Conservation (phyloP, 1,140 invertebrate genomes). For the Bombus terrestris region DNA sequence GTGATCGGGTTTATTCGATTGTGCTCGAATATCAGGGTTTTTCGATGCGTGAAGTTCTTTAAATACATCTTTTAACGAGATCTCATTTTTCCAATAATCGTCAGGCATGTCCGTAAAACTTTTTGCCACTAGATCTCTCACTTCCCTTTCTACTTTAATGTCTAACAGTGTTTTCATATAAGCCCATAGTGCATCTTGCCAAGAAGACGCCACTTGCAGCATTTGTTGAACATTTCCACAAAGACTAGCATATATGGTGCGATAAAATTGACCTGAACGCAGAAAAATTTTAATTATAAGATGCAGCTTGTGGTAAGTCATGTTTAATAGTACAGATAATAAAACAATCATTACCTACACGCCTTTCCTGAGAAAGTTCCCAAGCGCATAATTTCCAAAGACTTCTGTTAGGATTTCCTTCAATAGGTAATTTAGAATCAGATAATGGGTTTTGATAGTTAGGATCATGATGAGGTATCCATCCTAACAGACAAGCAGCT, state of each 20-base stretch:
- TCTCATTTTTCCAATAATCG: constrained; percentile 91
- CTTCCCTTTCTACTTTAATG: constrained; percentile 90
- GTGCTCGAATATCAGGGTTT: constrained; percentile 81
- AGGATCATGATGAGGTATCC: constrained; percentile 92
- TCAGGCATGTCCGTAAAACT: constrained; percentile 86
- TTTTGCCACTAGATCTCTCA: constrained; percentile 83
- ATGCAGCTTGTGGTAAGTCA: background rate
- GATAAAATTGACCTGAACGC: constrained; percentile 84
- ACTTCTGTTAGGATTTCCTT: constrained; percentile 94
- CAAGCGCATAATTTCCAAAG: constrained; percentile 95
- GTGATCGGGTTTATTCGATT: constrained; percentile 85
- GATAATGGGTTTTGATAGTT: constrained; percentile 85
- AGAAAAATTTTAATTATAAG: constrained; percentile 5
- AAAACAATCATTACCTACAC: constrained; percentile 74
- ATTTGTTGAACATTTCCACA: constrained; percentile 92
- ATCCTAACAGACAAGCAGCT: constrained; percentile 94
- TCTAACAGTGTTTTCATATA: constrained; percentile 93
- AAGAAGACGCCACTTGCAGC: constrained; percentile 88
- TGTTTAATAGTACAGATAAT: background rate
- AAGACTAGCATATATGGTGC: constrained; percentile 89
- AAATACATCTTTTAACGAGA: constrained; percentile 89
- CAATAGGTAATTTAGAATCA: constrained; percentile 85
- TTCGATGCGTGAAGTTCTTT: constrained; percentile 84
- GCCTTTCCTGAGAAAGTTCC: constrained; percentile 86
- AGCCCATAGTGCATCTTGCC: constrained; percentile 96